Conservation (phyloP, 2,113 vertebrate genomes). For the Erpornis zantholeuca region DNA sequence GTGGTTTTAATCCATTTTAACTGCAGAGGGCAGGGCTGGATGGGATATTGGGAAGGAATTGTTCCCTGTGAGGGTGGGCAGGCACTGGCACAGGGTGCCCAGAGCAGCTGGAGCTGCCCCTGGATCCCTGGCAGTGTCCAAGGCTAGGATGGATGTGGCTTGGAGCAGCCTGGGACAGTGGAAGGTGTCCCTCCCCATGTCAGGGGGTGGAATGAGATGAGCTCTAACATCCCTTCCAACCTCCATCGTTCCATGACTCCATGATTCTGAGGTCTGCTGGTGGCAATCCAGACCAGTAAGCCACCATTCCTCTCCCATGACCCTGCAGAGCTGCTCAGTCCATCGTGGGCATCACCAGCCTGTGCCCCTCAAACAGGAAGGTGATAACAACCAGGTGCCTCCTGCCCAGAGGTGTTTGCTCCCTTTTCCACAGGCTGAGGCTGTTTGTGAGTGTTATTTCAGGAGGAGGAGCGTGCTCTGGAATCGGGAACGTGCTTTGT, state of each 20-base stretch:
- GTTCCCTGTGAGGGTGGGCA: fast-evolving
- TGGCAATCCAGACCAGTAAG: background rate
- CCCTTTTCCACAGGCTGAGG: background rate
- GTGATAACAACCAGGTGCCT: background rate
- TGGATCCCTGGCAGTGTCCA: background rate
- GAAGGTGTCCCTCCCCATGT: background rate
- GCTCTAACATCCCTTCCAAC: background rate
- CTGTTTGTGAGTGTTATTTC: background rate
- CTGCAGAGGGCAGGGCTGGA: fast-evolving
- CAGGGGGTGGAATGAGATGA: too few species aligned
- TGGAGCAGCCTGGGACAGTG: fast-evolving
- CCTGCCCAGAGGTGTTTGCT: background rate
- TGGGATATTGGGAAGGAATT: background rate
- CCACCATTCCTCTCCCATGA: fast-evolving
- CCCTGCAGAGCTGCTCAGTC: background rate
- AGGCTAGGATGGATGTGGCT: background rate
- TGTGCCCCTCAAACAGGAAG: background rate
- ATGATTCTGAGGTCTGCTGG: background rate
- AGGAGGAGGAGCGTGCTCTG: background rate
- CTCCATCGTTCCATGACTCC: background rate
- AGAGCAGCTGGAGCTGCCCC: background rate
- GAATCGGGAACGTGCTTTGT: background rate
- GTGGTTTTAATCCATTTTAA: background rate
- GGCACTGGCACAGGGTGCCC: background rate
- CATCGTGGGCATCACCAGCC: background rate